Evolutionary conservation across 2,888 invertebrate genomes (phyloP).

Genomic region (Leptopilina myrica): DNA sequence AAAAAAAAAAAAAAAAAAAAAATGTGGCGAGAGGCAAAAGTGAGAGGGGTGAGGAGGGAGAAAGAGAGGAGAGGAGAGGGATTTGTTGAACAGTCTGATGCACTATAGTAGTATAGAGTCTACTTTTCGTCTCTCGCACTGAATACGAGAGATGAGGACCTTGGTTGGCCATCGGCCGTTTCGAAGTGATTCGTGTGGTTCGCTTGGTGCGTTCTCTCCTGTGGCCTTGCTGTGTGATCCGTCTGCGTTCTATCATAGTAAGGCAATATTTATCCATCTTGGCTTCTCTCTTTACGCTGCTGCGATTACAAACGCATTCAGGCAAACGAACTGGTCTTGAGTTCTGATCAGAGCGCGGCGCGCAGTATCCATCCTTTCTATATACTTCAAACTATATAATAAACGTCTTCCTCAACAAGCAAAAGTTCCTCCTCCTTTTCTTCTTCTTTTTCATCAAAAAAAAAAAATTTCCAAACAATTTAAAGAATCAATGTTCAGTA

Average conservation of each 20-base stretch:
- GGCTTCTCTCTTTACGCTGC: constrained; percentile 28
- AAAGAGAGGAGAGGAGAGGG: constrained; percentile 52
- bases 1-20: constrained; percentile 39
- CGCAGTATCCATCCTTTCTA: constrained; percentile 8
- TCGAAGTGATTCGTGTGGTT: constrained; percentile 51
- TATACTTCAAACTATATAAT: background rate
- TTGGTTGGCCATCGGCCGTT: constrained; percentile 44
- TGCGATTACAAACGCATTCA: constrained; percentile 41
- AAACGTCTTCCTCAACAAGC: constrained; percentile 16
- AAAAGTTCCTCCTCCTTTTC: background rate
- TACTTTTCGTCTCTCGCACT: constrained; percentile 53
- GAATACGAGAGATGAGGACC: constrained; percentile 44
- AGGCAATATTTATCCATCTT: constrained; percentile 29
- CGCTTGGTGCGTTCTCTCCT: constrained; percentile 44
- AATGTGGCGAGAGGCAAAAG: constrained; percentile 46
- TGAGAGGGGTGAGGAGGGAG: constrained; percentile 53
- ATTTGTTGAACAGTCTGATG: constrained; percentile 38
- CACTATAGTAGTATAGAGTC: constrained; percentile 43
- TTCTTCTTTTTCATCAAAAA: too few relatives aligned
- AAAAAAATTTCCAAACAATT: background rate
- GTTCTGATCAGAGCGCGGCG: constrained; percentile 4
- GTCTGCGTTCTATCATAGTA: constrained; percentile 50
- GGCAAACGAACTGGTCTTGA: constrained; percentile 38
- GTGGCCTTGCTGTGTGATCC: constrained; percentile 48
- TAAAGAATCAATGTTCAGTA: background rate